Evolutionary conservation across 1,140 invertebrate genomes (phyloP).

Genomic region (Brachystomella parvula): DNA sequence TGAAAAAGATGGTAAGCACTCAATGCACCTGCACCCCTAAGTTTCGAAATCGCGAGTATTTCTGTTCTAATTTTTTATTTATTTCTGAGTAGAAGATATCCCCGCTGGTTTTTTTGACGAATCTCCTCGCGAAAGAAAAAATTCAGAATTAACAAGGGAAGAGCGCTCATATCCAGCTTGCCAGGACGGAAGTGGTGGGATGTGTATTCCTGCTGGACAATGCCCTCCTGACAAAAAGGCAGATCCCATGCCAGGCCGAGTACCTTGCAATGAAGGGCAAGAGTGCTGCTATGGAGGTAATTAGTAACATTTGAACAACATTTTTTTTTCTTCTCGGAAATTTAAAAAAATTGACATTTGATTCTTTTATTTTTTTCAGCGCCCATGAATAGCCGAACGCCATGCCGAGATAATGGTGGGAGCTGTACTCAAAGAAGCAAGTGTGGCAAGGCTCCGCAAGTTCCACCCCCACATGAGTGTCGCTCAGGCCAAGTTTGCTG

Average conservation of each 20-base stretch:
- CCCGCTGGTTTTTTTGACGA: too few species aligned
- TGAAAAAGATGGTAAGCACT: too few species aligned
- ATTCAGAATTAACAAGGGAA: neutral
- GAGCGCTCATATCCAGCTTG: conserved; percentile 13
- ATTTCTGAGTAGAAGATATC: too few species aligned
- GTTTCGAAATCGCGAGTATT: too few species aligned
- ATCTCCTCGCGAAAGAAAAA: neutral
- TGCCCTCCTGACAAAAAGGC: conserved; percentile 10
- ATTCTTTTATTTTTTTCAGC: neutral
- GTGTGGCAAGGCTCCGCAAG: neutral
- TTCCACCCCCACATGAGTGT: neutral
- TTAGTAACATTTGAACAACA: neutral
- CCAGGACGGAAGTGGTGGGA: conserved; percentile 22
- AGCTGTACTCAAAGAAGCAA: neutral
- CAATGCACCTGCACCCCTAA: too few species aligned
- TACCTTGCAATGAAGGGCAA: neutral
- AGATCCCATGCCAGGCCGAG: neutral
- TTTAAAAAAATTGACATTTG: neutral
- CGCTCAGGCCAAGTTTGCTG: conserved; percentile 9
- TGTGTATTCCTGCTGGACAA: conserved; percentile 11
- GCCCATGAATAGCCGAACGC: neutral
- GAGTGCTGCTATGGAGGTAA: conserved; percentile 20
- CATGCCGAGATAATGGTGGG: neutral
- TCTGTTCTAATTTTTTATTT: too few species aligned
- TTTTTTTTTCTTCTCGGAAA: neutral